phyloP scores from a whole-genome alignment of 2,797 vertebrate species.

The Arctocebus calabarensis region DNA sequence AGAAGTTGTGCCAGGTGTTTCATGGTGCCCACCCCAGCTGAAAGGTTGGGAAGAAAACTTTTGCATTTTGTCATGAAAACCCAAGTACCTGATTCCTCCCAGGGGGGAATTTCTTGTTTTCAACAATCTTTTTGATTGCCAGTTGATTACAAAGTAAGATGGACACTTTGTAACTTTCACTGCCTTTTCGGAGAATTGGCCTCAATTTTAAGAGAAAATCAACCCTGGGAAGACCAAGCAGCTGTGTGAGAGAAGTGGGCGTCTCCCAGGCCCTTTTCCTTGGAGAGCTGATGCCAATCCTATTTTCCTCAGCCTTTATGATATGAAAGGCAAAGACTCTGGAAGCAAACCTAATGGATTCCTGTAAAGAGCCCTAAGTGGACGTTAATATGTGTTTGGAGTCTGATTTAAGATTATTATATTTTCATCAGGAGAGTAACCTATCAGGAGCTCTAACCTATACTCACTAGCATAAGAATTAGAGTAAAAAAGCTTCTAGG shows the following conservation, averaged over 20 bases:
- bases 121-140: slow-evolving; percentile 74
- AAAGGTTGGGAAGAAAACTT: slow-evolving; percentile 75
- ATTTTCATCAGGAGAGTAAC: not conserved
- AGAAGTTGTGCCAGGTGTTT: not conserved
- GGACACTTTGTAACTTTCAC: slow-evolving; percentile 74
- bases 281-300: too few species aligned
- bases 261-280: not conserved
- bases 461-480: not conserved
- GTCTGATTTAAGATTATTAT: not conserved
- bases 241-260: not conserved
- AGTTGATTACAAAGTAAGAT: slow-evolving; percentile 62
- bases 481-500: not conserved
- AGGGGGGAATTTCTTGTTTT: slow-evolving; percentile 78
- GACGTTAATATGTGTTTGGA: not conserved
- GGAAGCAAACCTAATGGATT: not conserved
- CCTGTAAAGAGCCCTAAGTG: not conserved
- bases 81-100: slow-evolving; percentile 71
- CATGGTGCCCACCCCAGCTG: not conserved
- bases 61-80: slow-evolving; percentile 74
- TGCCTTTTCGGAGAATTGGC: slow-evolving; percentile 73
- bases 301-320: not conserved
- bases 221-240: not conserved
- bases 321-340: not conserved
- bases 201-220: slow-evolving; percentile 68
- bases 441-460: not conserved